phyloP scores from a whole-genome alignment of 1,140 invertebrate genomes.

The Bombus cullumanus region DNA sequence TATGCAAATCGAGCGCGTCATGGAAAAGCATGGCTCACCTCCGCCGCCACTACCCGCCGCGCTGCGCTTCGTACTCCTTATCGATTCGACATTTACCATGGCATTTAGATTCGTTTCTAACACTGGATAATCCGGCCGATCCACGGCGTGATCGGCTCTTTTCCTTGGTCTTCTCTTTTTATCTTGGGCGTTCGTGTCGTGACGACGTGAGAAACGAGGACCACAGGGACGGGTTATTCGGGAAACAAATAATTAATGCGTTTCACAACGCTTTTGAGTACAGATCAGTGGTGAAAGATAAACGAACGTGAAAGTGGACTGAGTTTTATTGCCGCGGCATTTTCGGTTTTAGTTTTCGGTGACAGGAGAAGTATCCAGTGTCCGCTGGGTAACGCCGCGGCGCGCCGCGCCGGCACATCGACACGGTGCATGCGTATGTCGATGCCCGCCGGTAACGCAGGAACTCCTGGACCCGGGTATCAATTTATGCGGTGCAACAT shows the following conservation, averaged over 20 bases:
- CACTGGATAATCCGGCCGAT: neutral
- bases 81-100: neutral
- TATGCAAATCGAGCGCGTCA: slow-evolving; percentile 53
- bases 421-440: slow-evolving; percentile 64
- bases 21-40: slow-evolving; percentile 33
- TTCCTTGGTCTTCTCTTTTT: neutral
- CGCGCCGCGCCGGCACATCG: slow-evolving; percentile 28
- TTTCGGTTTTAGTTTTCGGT: slow-evolving; percentile 44
- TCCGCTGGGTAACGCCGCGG: slow-evolving; percentile 44
- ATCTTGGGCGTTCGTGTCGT: neutral
- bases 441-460: slow-evolving; percentile 73
- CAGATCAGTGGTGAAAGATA: slow-evolving; percentile 38
- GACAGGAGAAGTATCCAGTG: slow-evolving; percentile 67
- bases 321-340: slow-evolving; percentile 36
- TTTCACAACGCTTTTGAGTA: slow-evolving; percentile 32
- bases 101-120: slow-evolving; percentile 4
- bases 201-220: slow-evolving; percentile 15
- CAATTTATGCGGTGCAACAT: slow-evolving; percentile 81
- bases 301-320: slow-evolving; percentile 50
- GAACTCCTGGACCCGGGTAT: slow-evolving; percentile 73
- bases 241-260: slow-evolving; percentile 41
- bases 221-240: slow-evolving; percentile 43
- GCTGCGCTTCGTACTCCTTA: neutral
- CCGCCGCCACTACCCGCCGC: neutral
- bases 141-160: too few species aligned